Evolutionary conservation across 1,140 invertebrate genomes (phyloP), one percentile per base, ranked within the genome.

Genomic region (Cataglyphis hispanica): DNA sequence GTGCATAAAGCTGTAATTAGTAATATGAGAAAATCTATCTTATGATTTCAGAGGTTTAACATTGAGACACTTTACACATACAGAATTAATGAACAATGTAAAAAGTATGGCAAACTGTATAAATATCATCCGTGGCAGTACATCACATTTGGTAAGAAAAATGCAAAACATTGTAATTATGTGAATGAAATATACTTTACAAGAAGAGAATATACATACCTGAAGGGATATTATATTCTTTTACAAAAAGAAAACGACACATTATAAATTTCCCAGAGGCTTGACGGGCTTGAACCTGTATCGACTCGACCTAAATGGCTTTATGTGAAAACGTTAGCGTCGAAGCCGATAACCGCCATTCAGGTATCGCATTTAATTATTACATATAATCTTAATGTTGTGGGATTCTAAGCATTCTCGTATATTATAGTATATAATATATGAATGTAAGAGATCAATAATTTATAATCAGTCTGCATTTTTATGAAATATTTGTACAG

Each of bases 81-180:
- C 87, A 1, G 96, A 97, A 91, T 95, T 96, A 72, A 91, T 97
- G 5, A 92, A 91, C 0, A 94, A 94, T 0, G 84, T 97, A 10
- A 88, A 93, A n/a, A 40, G 89, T 0, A 96, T 93, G 87, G 94
- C 94, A 87, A 97, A 97, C 93, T 93, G 93, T 46, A 91, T 97
- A 58, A 97, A 97, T 91, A 83, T 97, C 10, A 96, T 96, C 67
- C 94, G 96, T 85, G 96, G 95, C 4, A 95, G 95, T 56, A 87
- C 96, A 16, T 92, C 95, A 4, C 94, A 96, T 87, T 95, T 97
- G 93, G 96, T 97, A 94, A 95, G 94, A 93, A 80, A 19, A 46
- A 53, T 37, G 5, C 16, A 1, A 63, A 56, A 13, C 37, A 25
- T 50, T 50, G 43, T 43, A 50, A 43, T 16, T n/a, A 43, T 40